Evolutionary conservation across 2,888 invertebrate genomes (phyloP).

Genomic region (Amblyjoppa proteus): DNA sequence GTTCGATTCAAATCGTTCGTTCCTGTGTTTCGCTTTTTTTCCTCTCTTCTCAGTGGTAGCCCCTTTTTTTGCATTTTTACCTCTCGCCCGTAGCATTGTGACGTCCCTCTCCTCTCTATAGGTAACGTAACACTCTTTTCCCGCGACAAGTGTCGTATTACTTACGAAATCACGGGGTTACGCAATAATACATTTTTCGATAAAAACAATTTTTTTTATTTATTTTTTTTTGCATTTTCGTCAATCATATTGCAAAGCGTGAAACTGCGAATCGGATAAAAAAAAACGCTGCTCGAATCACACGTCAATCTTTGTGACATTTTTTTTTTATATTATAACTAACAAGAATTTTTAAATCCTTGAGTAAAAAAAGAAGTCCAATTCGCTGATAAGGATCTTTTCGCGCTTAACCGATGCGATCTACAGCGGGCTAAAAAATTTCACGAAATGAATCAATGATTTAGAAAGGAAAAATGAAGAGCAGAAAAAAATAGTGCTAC

Average conservation of each 20-base stretch:
- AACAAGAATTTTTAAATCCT: too few relatives aligned
- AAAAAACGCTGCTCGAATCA: conserved; percentile 28
- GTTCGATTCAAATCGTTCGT: conserved; percentile 80
- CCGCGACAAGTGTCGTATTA: conserved; percentile 77
- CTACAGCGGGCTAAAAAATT: neutral
- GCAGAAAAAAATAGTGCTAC: conserved; percentile 39
- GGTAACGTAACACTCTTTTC: conserved; percentile 66
- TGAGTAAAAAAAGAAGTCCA: neutral
- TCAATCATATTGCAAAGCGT: conserved; percentile 20
- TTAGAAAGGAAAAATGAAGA: neutral
- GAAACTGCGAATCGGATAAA: conserved; percentile 14
- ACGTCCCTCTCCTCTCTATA: conserved; percentile 75
- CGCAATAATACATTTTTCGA: conserved; percentile 63
- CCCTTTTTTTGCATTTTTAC: conserved; percentile 61
- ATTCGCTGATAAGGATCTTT: conserved; percentile 18
- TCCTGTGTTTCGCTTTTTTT: conserved; percentile 69
- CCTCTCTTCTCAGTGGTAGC: conserved; percentile 45
- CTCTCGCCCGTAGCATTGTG: conserved; percentile 50
- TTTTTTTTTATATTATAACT: too few relatives aligned
- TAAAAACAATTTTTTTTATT: conserved; percentile 36
- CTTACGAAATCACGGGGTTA: conserved; percentile 76
- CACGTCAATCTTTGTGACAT: conserved; percentile 37
- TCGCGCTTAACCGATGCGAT: neutral
- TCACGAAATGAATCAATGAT: neutral
- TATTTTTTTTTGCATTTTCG: conserved; percentile 27